These are phyloP conservation scores for Forbesichthys papilliferus DNA, from an alignment of 2,113 vertebrate genomes.

Conservation along the genomic window DNA sequence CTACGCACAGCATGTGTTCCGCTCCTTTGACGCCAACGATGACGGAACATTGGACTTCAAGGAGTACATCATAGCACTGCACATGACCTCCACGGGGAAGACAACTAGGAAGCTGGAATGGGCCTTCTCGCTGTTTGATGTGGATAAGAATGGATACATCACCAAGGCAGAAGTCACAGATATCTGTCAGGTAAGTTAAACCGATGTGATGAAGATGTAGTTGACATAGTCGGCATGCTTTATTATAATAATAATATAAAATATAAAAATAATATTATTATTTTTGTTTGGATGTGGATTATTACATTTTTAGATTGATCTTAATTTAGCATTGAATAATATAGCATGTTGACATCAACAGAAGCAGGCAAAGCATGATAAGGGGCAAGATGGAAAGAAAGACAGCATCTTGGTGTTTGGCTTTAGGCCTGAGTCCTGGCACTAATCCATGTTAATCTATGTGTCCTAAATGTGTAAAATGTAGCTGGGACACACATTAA, in stretches of 20 bases:
- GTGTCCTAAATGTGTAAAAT: conserved; percentile 71
- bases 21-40: conserved; percentile 91
- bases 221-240: background rate
- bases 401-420: conserved; percentile 61
- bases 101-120: conserved; percentile 89
- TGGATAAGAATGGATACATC: conserved; percentile 90
- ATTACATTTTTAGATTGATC: background rate
- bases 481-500: conserved; percentile 63
- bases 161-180: conserved; percentile 89
- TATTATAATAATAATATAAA: background rate
- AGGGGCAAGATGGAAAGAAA: conserved; percentile 31
- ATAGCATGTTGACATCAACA: background rate
- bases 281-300: background rate
- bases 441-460: conserved; percentile 77
- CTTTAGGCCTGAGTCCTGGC: conserved; percentile 61
- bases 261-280: background rate
- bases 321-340: background rate
- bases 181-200: conserved; percentile 83
- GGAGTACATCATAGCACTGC: conserved; percentile 93
- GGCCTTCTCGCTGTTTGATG: conserved; percentile 93
- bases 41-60: conserved; percentile 92
- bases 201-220: background rate
- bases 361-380: conserved; percentile 5
- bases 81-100: conserved; percentile 86
- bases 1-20: conserved; percentile 91